These are phyloP conservation scores for Ectemnius cavifrons DNA, from an alignment of 2,888 invertebrate species.

Conservation along the genomic window DNA sequence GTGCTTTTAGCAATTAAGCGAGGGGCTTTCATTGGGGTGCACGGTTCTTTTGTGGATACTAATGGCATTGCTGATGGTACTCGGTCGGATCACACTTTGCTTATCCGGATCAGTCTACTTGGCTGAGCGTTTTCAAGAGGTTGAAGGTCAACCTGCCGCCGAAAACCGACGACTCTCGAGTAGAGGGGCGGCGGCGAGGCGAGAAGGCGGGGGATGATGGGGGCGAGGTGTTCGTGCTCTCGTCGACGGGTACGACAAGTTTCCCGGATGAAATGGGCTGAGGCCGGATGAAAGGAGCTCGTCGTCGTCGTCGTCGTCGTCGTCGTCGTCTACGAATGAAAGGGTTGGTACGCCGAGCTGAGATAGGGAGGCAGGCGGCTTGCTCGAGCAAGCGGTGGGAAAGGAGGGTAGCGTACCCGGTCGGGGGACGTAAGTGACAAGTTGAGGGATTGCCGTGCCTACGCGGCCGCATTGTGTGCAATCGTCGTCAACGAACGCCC, in stretches of 20 bases:
- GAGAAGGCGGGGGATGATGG: neutral
- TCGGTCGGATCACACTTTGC: no score
- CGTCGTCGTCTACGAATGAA: slow-evolving; percentile 60
- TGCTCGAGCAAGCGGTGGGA: slow-evolving; percentile 23
- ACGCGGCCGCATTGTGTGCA: slow-evolving; percentile 68
- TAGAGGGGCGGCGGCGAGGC: no score
- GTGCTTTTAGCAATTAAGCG: no score
- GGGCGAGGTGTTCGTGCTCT: slow-evolving; percentile 15
- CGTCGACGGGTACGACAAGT: slow-evolving; percentile 44
- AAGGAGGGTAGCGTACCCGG: slow-evolving; percentile 31
- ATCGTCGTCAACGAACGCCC: slow-evolving; percentile 59
- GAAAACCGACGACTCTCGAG: slow-evolving; percentile 12
- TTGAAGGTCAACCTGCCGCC: slow-evolving; percentile 55
- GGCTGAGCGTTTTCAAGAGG: slow-evolving; percentile 43
- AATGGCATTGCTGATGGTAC: no score
- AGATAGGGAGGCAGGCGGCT: slow-evolving; percentile 29
- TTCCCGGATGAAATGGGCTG: slow-evolving; percentile 59
- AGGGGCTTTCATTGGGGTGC: no score
- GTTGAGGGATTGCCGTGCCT: slow-evolving; percentile 74
- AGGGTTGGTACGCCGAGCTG: slow-evolving; percentile 57
- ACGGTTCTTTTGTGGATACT: no score
- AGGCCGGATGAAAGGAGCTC: slow-evolving; percentile 62
- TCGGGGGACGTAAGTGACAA: slow-evolving; percentile 73
- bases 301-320: slow-evolving; percentile 41
- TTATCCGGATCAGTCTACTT: no score